Evolutionary conservation across 2,888 invertebrate genomes (phyloP).

Genomic region (Drosophila merina): DNA sequence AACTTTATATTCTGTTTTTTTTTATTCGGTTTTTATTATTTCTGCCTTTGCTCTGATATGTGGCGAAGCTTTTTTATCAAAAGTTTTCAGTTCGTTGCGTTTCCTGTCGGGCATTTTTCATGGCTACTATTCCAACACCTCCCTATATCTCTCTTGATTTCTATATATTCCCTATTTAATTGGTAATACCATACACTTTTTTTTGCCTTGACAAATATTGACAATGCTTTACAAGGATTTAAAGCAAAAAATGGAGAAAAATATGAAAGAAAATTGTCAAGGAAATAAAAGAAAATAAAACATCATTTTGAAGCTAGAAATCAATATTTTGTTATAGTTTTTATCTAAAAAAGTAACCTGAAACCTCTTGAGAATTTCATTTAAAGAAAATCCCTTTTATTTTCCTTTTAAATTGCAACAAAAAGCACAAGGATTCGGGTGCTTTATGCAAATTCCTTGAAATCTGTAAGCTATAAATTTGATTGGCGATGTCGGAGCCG

Average conservation of each 20-base stretch:
- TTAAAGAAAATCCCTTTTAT: too few species aligned
- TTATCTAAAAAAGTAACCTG: background rate
- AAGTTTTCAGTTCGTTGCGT: slow-evolving; percentile 53
- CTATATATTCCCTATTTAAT: slow-evolving; percentile 11
- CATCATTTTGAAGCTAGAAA: too few species aligned
- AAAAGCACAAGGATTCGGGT: background rate
- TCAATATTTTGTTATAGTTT: too few species aligned
- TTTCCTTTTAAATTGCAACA: background rate
- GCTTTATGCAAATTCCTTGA: slow-evolving; percentile 25
- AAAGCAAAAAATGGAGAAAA: background rate
- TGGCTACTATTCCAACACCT: slow-evolving; percentile 7
- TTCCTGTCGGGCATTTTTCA: slow-evolving; percentile 29
- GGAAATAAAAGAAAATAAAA: too few species aligned
- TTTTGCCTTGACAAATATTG: background rate
- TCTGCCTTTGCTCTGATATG: slow-evolving; percentile 30
- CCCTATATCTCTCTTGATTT: background rate
- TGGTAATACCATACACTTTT: slow-evolving; percentile 18
- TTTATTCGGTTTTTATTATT: slow-evolving; percentile 20
- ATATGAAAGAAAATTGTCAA: background rate
- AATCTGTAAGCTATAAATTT: slow-evolving; percentile 56
- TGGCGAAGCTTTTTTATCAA: slow-evolving; percentile 50
- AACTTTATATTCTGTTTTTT: background rate
- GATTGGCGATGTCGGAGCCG: slow-evolving; percentile 50
- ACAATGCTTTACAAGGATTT: background rate
- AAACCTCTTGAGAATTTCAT: too few species aligned